phyloP scores from a whole-genome alignment of 2,888 invertebrate genomes.

The Pecten maximus region DNA sequence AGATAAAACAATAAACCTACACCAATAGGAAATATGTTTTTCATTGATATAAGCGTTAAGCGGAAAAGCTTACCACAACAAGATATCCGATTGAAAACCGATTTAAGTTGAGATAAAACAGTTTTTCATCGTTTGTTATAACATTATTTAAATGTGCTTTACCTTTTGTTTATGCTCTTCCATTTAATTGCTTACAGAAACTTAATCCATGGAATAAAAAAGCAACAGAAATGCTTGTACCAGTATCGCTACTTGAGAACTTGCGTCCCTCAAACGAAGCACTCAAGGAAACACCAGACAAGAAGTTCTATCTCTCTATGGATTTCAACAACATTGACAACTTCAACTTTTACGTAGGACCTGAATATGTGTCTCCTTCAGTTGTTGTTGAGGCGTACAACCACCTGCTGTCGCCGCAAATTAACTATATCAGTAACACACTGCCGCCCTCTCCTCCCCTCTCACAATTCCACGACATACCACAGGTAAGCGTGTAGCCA shows the following conservation, averaged over 20 bases:
- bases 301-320: conserved; percentile 92
- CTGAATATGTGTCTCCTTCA: background rate
- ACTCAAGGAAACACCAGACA: conserved; percentile 85
- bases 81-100: too few species aligned
- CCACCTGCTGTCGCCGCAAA: conserved; percentile 90
- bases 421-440: conserved; percentile 91
- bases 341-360: conserved; percentile 80
- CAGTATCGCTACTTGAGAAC: conserved; percentile 74
- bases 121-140: too few species aligned
- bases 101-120: too few species aligned
- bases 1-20: too few species aligned
- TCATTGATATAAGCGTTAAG: too few species aligned
- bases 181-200: conserved; percentile 56
- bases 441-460: conserved; percentile 90
- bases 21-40: too few species aligned
- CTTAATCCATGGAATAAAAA: conserved; percentile 91
- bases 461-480: conserved; percentile 86
- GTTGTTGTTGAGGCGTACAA: conserved; percentile 84
- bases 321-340: conserved; percentile 94
- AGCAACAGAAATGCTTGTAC: conserved; percentile 81
- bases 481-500: conserved; percentile 66
- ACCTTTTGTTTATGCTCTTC: background rate
- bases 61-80: too few species aligned
- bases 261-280: conserved; percentile 70
- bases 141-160: too few species aligned